Evolutionary conservation across 1,140 invertebrate genomes (phyloP).

Genomic region (Drosophila busckii): DNA sequence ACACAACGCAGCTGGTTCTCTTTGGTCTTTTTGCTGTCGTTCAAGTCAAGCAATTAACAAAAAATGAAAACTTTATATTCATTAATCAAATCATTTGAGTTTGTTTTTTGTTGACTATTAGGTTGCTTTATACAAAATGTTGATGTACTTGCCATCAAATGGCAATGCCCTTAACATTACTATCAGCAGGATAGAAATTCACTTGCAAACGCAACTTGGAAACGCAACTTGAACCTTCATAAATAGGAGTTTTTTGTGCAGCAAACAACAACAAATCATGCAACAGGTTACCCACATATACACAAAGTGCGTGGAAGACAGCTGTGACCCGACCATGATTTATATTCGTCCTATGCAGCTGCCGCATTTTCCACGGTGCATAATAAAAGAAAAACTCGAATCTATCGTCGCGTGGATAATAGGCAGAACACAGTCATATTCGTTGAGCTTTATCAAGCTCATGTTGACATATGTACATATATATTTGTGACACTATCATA

Average conservation of each 20-base stretch:
- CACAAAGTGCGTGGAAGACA: constrained; percentile 27
- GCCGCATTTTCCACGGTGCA: constrained; percentile 63
- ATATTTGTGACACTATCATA: constrained; percentile 42
- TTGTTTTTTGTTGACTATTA: too few relatives aligned
- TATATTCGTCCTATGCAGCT: constrained; percentile 46
- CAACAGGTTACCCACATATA: constrained; percentile 55
- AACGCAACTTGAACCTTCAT: constrained; percentile 34
- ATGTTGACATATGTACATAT: not conserved
- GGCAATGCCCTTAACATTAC: too few relatives aligned
- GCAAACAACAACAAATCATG: constrained; percentile 57
- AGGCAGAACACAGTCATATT: constrained; percentile 74
- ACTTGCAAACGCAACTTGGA: too few relatives aligned
- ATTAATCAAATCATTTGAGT: too few relatives aligned
- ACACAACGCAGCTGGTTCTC: constrained; percentile 14
- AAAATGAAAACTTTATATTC: not conserved
- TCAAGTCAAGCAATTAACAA: too few relatives aligned
- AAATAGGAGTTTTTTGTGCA: constrained; percentile 52
- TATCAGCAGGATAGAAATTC: too few relatives aligned
- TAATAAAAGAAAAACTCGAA: constrained; percentile 53
- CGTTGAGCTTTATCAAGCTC: constrained; percentile 59
- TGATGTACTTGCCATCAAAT: constrained; percentile 16
- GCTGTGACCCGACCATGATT: constrained; percentile 45
- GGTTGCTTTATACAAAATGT: too few relatives aligned
- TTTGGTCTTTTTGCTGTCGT: too few relatives aligned
- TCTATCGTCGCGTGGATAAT: constrained; percentile 51